Conservation (phyloP, 1,140 invertebrate genomes). For the Adelges cooleyi region DNA sequence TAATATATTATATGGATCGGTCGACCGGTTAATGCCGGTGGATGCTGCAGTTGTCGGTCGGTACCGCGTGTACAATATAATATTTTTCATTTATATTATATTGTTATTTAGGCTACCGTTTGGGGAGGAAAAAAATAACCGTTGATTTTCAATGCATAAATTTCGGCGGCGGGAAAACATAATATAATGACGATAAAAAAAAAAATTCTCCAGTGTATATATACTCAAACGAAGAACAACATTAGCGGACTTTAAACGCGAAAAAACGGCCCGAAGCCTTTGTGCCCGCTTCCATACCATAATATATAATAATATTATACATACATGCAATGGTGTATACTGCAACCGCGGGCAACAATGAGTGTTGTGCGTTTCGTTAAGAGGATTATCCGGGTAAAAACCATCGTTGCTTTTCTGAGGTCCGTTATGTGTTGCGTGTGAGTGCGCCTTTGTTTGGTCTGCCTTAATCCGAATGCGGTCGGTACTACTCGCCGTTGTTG, state of each 20-base stretch:
- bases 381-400: slow-evolving; percentile 14
- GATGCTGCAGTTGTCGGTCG: too few species aligned
- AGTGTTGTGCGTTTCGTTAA: slow-evolving; percentile 9
- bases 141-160: slow-evolving; percentile 7
- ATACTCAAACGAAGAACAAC: neutral
- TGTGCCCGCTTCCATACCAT: too few species aligned
- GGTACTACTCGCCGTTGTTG: too few species aligned
- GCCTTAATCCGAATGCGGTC: neutral
- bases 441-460: neutral
- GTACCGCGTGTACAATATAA: too few species aligned
- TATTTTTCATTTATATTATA: too few species aligned
- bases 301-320: too few species aligned
- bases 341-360: neutral
- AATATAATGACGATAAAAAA: neutral
- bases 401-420: slow-evolving; percentile 1
- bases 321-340: too few species aligned
- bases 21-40: too few species aligned
- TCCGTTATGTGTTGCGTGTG: neutral
- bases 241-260: slow-evolving; percentile 7
- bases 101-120: neutral
- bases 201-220: neutral
- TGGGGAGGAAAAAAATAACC: neutral
- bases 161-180: neutral
- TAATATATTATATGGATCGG: too few species aligned
- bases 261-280: slow-evolving; percentile 5